Evolutionary conservation across 2,888 invertebrate genomes (phyloP), one percentile per base, ranked within the genome.

Genomic region (Isoperla grammatica): DNA sequence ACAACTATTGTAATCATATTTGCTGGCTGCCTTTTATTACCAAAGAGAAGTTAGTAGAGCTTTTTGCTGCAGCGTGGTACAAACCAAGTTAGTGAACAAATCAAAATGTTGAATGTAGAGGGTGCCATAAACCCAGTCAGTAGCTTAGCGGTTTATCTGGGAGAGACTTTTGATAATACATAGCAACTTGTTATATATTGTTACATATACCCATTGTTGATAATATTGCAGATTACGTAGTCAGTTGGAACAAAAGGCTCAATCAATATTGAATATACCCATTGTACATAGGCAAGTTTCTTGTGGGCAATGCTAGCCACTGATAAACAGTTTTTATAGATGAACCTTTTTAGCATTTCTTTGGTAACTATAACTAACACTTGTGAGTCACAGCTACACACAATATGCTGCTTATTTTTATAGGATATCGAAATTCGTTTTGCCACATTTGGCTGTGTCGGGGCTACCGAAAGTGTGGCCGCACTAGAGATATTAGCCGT

Each of bases 171-270:
- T 66, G 65, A 66, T 66, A 66, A 53, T 53, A 53, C 61, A 64
- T 65, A 65, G 65, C 61, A 64, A 63, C 63, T 66, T 66, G 66
- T 66, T 66, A 66, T 65, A 65, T 65, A 66, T 66, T 66, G 66
- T 66, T 66, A 66, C 62, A 63, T 64, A 63, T 66, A 65, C 64
- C 64, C 62, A 65, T 65, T 66, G 66, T 66, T 66, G 63, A 65
- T 62, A 53, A 64, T 65, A 64, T 61, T 65, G 57, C 64, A 60
- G 40, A 49, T 49, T 37, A 37, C 35, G 53, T 65, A 65, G 65
- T 63, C 61, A 61, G 64, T 62, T 61, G 55, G 61, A 64, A 65
- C 54, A 63, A 65, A 53, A 65, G 60, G 65, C 65, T 65, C 65
- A 65, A 65, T 60, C 15, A 45, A 59, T 61, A 61, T 58, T 61